A percentile compares a stretch with the other conserved stretches of the same genome.
Evolutionary conservation across 1,140 invertebrate species (phyloP).

Genomic region (Watersipora subatra): DNA sequence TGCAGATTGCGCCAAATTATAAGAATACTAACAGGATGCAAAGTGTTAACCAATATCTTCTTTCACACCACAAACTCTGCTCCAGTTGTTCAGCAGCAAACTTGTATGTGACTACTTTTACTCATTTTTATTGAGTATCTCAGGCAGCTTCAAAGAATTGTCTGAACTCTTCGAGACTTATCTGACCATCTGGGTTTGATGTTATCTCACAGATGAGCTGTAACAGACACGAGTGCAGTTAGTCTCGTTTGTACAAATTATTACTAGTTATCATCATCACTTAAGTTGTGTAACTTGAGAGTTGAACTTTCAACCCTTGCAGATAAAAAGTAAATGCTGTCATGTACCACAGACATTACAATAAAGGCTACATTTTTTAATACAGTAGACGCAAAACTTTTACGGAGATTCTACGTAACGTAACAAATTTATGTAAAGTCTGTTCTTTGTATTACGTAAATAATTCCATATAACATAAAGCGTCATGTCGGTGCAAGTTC

Average conservation of each 20-base stretch:
- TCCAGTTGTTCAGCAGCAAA: no score
- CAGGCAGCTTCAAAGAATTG: constrained; percentile 34
- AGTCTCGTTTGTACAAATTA: neutral
- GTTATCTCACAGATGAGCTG: constrained; percentile 29
- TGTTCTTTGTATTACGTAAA: no score
- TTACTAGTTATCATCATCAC: neutral
- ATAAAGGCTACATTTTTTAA: neutral
- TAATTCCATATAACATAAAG: no score
- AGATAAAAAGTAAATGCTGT: neutral
- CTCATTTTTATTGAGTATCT: no score
- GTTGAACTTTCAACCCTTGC: neutral
- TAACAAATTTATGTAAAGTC: no score
- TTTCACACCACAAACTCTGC: no score
- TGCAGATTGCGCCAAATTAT: no score
- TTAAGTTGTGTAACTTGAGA: neutral
- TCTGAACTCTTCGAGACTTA: constrained; percentile 34
- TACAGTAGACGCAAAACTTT: neutral
- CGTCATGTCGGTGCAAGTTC: no score
- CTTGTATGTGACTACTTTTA: no score
- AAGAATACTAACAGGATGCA: no score
- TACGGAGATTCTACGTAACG: no score
- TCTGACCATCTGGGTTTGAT: constrained; percentile 25
- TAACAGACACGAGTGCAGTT: constrained; percentile 12
- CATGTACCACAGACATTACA: neutral
- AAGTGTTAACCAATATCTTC: no score